Conservation (phyloP, 1,140 invertebrate species). For the Sitobion miscanthi region DNA sequence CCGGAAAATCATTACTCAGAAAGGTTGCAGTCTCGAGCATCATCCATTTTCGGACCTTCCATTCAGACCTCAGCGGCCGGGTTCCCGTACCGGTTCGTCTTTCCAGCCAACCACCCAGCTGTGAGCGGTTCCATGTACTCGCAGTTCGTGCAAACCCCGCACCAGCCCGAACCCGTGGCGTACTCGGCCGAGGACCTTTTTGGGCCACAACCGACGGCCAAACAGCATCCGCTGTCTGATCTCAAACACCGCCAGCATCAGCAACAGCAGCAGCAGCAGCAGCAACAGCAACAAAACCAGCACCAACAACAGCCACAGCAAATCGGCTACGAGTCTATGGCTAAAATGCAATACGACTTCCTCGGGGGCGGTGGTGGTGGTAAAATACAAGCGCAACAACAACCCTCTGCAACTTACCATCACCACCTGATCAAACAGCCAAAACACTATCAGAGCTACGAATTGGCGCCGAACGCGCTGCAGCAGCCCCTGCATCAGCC, state of each 20-base stretch:
- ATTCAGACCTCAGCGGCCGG: not conserved
- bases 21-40: not conserved
- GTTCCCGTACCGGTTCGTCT: slow-evolving; percentile 33
- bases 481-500: not conserved
- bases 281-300: not conserved
- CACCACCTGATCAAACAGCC: not conserved
- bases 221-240: not conserved
- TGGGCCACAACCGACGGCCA: not conserved
- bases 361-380: not conserved
- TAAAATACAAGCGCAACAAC: not conserved
- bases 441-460: slow-evolving; percentile 32
- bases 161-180: not conserved
- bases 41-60: slow-evolving; percentile 1
- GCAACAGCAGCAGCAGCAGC: not conserved
- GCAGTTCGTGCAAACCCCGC: not conserved
- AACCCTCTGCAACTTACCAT: not conserved
- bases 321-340: not conserved
- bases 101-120: slow-evolving; percentile 48
- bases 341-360: slow-evolving; percentile 1
- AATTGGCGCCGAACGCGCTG: not conserved
- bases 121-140: not conserved
- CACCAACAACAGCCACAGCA: slow-evolving; percentile 10
- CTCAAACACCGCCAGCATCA: not conserved
- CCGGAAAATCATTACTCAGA: not conserved
- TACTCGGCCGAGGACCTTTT: slow-evolving; percentile 1